phyloP scores from a whole-genome alignment of 2,113 vertebrate species.

The Alligator sinensis region DNA sequence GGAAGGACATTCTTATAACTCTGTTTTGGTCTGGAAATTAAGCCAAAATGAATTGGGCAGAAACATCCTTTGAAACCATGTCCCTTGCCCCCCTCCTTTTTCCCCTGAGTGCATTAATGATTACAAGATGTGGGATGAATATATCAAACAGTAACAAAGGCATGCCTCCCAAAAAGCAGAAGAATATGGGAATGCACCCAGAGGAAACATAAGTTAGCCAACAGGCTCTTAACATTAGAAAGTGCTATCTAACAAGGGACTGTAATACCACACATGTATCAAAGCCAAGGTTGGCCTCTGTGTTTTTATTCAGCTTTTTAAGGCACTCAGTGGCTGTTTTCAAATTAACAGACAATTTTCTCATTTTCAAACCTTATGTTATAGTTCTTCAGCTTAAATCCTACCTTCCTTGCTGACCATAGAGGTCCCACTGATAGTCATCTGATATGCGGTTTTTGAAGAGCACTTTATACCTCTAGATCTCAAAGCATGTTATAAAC shows the following conservation, averaged over 20 bases:
- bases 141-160: conserved; percentile 48
- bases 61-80: conserved; percentile 72
- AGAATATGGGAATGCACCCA: conserved; percentile 51
- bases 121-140: conserved; percentile 74
- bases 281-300: conserved; percentile 27
- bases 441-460: not conserved
- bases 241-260: conserved; percentile 47
- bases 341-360: conserved; percentile 15
- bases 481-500: not conserved
- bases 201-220: conserved; percentile 63
- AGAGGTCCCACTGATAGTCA: not conserved
- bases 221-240: conserved; percentile 65
- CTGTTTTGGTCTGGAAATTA: conserved; percentile 71
- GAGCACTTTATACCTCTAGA: not conserved
- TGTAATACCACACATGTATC: conserved; percentile 23
- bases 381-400: not conserved
- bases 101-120: conserved; percentile 66
- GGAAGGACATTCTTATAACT: conserved; percentile 65
- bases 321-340: conserved; percentile 8
- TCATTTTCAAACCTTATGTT: not conserved
- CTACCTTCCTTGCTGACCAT: not conserved
- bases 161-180: conserved; percentile 47
- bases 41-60: conserved; percentile 76
- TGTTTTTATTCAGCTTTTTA: conserved; percentile 35
- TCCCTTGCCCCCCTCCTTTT: conserved; percentile 70